Conservation (phyloP, 2,113 vertebrate genomes). For the Sterrhoptilus dennistouni region DNA sequence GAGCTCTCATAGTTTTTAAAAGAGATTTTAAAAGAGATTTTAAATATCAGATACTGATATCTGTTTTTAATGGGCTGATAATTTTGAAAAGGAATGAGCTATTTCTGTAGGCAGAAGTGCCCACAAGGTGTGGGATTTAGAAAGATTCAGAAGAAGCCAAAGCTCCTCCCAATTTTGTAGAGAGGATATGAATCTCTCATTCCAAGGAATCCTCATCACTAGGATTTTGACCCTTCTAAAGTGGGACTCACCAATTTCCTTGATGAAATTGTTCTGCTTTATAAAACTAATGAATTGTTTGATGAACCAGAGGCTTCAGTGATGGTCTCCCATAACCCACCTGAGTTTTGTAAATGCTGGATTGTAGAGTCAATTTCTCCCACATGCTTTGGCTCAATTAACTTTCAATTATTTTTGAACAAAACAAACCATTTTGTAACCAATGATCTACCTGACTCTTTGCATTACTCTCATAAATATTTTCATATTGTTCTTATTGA, state of each 20-base stretch:
- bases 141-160: not conserved
- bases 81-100: not conserved
- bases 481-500: not conserved
- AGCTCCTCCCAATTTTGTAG: not conserved
- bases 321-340: not conserved
- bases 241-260: not conserved
- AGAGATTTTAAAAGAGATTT: not conserved
- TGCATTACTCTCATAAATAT: not conserved
- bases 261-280: not conserved
- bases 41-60: not conserved
- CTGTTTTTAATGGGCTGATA: not conserved
- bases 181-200: not conserved
- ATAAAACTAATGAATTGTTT: conserved; percentile 29
- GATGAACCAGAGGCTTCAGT: not conserved
- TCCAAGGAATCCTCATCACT: not conserved
- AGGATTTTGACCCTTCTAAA: not conserved
- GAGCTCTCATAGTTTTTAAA: not conserved
- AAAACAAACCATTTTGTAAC: not conserved
- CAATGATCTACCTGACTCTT: not conserved
- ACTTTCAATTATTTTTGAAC: conserved; percentile 33
- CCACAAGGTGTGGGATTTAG: not conserved
- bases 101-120: not conserved
- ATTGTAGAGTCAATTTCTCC: conserved; percentile 15
- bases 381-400: not conserved
- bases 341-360: not conserved